Percentiles rank a stretch among this genome's conserved stretches.
Conservation (phyloP, 92 coral and sea anemone genomes). For the Heteractis magnifica region DNA sequence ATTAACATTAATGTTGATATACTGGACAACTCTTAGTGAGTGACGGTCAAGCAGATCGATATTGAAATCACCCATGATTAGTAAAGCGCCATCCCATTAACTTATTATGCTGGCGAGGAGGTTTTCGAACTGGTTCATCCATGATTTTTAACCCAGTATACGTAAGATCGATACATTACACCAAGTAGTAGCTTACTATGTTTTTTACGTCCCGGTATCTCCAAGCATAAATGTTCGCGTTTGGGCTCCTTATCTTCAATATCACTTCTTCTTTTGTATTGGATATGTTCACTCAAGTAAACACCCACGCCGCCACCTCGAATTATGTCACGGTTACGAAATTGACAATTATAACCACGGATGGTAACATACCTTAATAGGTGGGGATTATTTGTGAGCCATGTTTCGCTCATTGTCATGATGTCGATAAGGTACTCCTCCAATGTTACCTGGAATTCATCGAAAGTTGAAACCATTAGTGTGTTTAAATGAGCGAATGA, state of each 20-base stretch:
- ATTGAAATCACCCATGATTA: slow-evolving; percentile 48
- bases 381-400: slow-evolving; percentile 37
- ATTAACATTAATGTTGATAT: slow-evolving; percentile 40
- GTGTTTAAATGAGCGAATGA: slow-evolving; percentile 39
- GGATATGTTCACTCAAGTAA: slow-evolving; percentile 27
- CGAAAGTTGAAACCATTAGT: slow-evolving; percentile 43
- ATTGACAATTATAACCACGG: slow-evolving; percentile 33
- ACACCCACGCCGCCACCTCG: slow-evolving; percentile 47
- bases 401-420: slow-evolving; percentile 44
- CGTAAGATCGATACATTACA: slow-evolving; percentile 48
- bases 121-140: slow-evolving; percentile 31
- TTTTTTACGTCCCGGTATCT: slow-evolving; percentile 39
- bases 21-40: slow-evolving; percentile 27
- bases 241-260: slow-evolving; percentile 25
- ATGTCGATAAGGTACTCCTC: slow-evolving; percentile 43
- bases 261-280: slow-evolving; percentile 35
- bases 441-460: slow-evolving; percentile 25
- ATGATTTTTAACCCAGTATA: slow-evolving; percentile 29
- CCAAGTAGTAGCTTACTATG: slow-evolving; percentile 46
- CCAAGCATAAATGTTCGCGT: slow-evolving; percentile 41
- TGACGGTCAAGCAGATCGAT: slow-evolving; percentile 1
- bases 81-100: slow-evolving; percentile 50
- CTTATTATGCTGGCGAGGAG: slow-evolving; percentile 28
- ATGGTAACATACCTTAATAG: slow-evolving; percentile 24
- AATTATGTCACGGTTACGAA: slow-evolving; percentile 33